Conservation (phyloP, 2,113 vertebrate genomes). For the Sterrhoptilus dennistouni region DNA sequence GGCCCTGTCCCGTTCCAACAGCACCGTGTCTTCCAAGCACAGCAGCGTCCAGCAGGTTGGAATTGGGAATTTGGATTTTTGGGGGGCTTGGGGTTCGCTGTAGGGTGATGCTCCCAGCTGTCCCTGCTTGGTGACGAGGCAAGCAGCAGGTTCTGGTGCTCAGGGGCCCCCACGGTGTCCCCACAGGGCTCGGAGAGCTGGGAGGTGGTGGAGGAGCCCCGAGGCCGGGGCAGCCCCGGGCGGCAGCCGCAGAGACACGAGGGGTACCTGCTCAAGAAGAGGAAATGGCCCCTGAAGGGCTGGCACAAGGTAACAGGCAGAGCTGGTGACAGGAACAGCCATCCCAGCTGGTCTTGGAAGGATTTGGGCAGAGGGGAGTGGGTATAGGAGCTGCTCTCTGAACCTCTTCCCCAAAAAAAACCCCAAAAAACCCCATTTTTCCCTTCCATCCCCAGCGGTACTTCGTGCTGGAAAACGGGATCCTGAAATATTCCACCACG, state of each 20-base stretch:
- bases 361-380: accelerated
- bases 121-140: neutral
- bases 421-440: neutral
- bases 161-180: neutral
- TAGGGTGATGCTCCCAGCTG: neutral
- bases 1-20: conserved; percentile 79
- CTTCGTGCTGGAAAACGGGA: conserved; percentile 88
- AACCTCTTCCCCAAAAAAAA: too few species aligned
- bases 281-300: conserved; percentile 94
- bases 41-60: conserved; percentile 75
- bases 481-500: conserved; percentile 85
- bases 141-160: neutral
- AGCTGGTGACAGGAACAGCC: accelerated
- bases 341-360: accelerated
- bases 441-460: conserved; percentile 79
- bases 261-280: conserved; percentile 91
- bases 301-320: conserved; percentile 89
- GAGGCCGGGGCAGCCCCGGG: conserved; percentile 15
- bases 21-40: conserved; percentile 82
- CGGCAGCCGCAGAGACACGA: conserved; percentile 80
- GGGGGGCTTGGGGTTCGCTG: neutral
- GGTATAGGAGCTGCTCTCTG: neutral
- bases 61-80: neutral
- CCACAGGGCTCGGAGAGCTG: conserved; percentile 82
- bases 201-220: conserved; percentile 87